These are phyloP conservation scores for Percina caprodes DNA, from an alignment of 2,113 vertebrate genomes.

Conservation along the genomic window DNA sequence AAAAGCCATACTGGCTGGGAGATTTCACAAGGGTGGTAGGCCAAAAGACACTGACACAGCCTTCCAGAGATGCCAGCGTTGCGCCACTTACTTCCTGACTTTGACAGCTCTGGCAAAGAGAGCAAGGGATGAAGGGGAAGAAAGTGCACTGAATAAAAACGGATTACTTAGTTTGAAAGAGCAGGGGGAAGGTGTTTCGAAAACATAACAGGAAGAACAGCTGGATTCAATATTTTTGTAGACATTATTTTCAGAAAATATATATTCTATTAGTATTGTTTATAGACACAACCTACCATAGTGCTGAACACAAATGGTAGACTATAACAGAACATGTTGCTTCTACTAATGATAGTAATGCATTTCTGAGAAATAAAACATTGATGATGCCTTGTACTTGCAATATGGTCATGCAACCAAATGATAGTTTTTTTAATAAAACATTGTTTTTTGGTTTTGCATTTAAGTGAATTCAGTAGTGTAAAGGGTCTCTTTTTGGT, in stretches of 20 bases:
- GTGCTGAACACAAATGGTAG: background rate
- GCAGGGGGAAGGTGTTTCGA: constrained; percentile 4
- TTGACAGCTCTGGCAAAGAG: constrained; percentile 74
- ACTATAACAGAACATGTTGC: background rate
- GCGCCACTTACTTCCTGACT: constrained; percentile 71
- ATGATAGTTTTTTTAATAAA: too few species aligned
- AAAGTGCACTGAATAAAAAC: constrained; percentile 61
- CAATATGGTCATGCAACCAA: too few species aligned
- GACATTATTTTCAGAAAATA: constrained; percentile 1
- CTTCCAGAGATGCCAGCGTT: constrained; percentile 70
- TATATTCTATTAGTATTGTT: background rate
- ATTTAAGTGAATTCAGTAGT: background rate
- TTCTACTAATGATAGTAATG: background rate
- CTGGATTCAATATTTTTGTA: background rate
- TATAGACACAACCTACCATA: background rate
- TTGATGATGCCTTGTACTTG: background rate
- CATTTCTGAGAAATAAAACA: background rate
- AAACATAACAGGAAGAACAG: constrained; percentile 11
- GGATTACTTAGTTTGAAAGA: constrained; percentile 38
- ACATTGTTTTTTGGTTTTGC: background rate
- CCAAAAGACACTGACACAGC: constrained; percentile 67
- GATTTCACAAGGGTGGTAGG: constrained; percentile 69
- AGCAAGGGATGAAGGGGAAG: constrained; percentile 22
- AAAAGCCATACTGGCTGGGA: constrained; percentile 54
- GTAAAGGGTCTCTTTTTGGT: background rate